Evolutionary conservation across 2,113 vertebrate species (phyloP).

Genomic region (Saccopteryx leptura): DNA sequence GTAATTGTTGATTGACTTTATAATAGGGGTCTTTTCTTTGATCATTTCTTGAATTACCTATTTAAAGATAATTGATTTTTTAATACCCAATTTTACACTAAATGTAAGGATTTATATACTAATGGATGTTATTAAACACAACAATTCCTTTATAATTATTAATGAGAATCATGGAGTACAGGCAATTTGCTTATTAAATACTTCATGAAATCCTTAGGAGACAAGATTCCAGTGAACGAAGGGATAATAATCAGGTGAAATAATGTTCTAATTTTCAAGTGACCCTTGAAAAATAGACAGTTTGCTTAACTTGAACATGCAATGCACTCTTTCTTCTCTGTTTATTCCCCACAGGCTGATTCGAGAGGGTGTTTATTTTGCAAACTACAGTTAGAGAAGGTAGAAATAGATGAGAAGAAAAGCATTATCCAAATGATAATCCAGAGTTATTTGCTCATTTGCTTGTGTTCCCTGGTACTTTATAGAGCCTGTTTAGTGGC

Average conservation of each 20-base stretch:
- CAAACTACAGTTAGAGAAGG: neutral
- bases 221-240: neutral
- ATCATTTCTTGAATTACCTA: conserved; percentile 19
- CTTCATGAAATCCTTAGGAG: neutral
- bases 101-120: neutral
- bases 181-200: neutral
- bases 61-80: neutral
- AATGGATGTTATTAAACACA: neutral
- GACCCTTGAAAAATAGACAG: neutral
- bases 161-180: neutral
- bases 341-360: neutral
- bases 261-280: neutral
- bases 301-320: neutral
- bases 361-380: conserved; percentile 46
- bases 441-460: neutral
- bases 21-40: neutral
- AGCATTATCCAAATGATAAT: neutral
- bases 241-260: neutral
- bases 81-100: neutral
- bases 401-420: neutral
- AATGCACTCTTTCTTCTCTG: neutral
- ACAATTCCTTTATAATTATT: neutral
- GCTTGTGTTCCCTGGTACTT: neutral
- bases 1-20: neutral
- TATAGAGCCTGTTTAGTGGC: neutral